Evolutionary conservation across 2,113 vertebrate species (phyloP).

Genomic region (Isurus oxyrinchus): DNA sequence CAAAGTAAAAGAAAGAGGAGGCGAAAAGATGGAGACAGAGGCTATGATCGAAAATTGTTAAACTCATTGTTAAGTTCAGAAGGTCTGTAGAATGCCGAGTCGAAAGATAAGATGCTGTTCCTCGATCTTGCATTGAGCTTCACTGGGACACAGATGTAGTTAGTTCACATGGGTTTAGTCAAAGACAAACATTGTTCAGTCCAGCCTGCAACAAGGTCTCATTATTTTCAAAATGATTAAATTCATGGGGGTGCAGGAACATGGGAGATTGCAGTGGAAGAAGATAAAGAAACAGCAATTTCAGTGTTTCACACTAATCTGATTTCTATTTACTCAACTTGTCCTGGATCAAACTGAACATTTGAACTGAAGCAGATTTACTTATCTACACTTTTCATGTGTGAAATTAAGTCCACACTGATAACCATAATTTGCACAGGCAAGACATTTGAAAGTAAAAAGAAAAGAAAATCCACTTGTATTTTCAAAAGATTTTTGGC

Average conservation of each 20-base stretch:
- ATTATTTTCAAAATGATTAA: conserved; percentile 11
- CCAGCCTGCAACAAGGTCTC: not conserved
- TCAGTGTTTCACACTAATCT: conserved; percentile 19
- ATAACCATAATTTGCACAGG: not conserved
- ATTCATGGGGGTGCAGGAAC: not conserved
- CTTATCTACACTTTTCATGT: conserved; percentile 18
- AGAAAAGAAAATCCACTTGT: not conserved
- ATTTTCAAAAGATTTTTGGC: not conserved
- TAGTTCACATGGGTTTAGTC: not conserved
- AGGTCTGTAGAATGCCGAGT: no score
- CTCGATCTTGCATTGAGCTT: no score
- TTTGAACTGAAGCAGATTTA: conserved; percentile 24
- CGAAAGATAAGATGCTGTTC: no score
- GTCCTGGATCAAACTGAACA: not conserved
- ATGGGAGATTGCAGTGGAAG: not conserved
- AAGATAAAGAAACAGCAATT: conserved; percentile 14
- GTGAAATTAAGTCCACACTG: conserved; percentile 7
- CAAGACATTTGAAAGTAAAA: not conserved
- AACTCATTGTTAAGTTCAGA: no score
- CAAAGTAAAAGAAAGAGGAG: no score
- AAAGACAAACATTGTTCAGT: not conserved
- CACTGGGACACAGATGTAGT: not conserved
- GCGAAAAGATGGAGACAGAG: no score
- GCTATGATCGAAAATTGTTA: no score
- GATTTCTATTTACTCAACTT: conserved; percentile 12